Evolutionary conservation across 2,888 invertebrate species (phyloP), one percentile per base, ranked within the genome.

Genomic region (Gonocerus acuteangulatus): DNA sequence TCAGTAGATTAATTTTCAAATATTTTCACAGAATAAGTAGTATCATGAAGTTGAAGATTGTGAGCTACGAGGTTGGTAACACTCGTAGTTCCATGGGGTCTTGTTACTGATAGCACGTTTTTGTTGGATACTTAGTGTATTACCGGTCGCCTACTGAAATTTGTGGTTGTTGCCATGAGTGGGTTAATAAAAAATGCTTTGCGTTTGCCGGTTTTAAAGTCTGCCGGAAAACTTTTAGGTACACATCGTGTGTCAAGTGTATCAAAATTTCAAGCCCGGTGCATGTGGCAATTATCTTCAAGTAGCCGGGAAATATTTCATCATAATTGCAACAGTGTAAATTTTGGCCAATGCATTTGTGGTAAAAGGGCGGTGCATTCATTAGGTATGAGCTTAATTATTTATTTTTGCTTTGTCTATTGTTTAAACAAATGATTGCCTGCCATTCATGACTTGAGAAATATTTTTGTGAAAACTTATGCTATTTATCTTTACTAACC

Each of bases 121-220:
- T 22, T 1, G 6, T 16, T n/a, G 9, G 27, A 6, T 27, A 27
- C 9, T 27, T 27, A 27, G 27, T 27, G 27, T 27, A 4, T 27
- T 27, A 27, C 27, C 4, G 9, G 27, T n/a, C n/a, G n/a, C n/a
- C n/a, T n/a, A n/a, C n/a, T n/a, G n/a, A n/a, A n/a, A n/a, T n/a
- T n/a, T n/a, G n/a, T n/a, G n/a, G n/a, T 27, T 27, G 27, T 42
- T 11, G 27, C 22, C 44, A 63, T 65, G 54, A 56, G 62, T 32
- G 62, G 18, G 16, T 54, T 65, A 19, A 64, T 65, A n/a, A 63
- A 66, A 54, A 60, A 48, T 39, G 66, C 54, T 15, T 47, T 49
- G 27, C 34, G 49, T 48, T 11, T 63, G 21, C 57, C 51, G 18
- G 51, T 59, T 19, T 44, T 62, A 19, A 64, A 60, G 34, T 51